These are phyloP conservation scores for Tromatobia lineatoria DNA, from an alignment of 2,888 invertebrate species.

Conservation along the genomic window DNA sequence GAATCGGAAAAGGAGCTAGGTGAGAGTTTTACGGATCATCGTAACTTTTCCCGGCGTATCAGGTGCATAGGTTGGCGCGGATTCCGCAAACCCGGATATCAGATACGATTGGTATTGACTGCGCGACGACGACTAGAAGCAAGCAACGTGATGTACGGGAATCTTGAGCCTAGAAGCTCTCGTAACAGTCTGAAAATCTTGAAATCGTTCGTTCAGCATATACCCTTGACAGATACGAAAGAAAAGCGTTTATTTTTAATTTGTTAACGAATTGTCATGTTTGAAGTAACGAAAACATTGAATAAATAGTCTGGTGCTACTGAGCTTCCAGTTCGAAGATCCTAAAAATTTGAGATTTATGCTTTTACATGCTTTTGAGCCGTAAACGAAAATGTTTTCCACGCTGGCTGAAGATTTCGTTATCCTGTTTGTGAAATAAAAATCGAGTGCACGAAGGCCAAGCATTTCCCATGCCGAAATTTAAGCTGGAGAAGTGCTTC, in stretches of 20 bases:
- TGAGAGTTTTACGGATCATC: slow-evolving; percentile 25
- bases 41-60: slow-evolving; percentile 8
- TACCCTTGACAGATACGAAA: neutral
- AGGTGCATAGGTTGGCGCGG: neutral
- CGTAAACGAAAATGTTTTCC: slow-evolving; percentile 14
- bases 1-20: slow-evolving; percentile 26
- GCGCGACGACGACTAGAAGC: slow-evolving; percentile 8
- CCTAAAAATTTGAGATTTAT: neutral
- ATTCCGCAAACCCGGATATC: slow-evolving; percentile 46
- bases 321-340: too few species aligned
- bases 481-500: slow-evolving; percentile 60
- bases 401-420: slow-evolving; percentile 9
- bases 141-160: slow-evolving; percentile 13
- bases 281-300: neutral
- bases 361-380: neutral
- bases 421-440: slow-evolving; percentile 16
- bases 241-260: neutral
- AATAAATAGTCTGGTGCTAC: too few species aligned
- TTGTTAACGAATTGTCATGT: too few species aligned
- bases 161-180: slow-evolving; percentile 48
- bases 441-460: neutral
- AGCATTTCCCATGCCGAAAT: slow-evolving; percentile 71
- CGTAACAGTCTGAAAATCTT: slow-evolving; percentile 54
- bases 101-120: slow-evolving; percentile 53
- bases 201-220: slow-evolving; percentile 8